Base-by-base conservation (phyloP, 2,113 vertebrate species). In the Cyprinodon brontotheroides region DNA sequence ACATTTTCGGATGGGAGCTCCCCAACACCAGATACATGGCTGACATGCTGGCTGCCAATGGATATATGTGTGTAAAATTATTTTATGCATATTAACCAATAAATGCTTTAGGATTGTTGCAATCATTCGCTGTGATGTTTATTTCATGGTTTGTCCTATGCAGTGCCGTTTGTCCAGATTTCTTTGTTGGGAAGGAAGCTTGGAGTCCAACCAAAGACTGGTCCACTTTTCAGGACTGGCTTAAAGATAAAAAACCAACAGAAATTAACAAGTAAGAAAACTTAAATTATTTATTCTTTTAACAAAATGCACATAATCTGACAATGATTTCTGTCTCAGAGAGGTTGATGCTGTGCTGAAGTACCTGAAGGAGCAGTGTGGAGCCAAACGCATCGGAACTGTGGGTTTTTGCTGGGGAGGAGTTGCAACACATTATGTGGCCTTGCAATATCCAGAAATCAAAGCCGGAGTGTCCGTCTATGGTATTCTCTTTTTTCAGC, bases 21-120 rank as follows among this genome's bases (percentile, higher is more conserved):
- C 93, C 96, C 75, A 98, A 99, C 66, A 98, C 95, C 0, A 95
- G 97, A 95, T 98, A 95, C 61, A 96, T 99, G 81, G 94, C 95
- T 0, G 98, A 99, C 78, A 94, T 98, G 91, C 90, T 99, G 37
- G 93, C 96, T 11, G 75, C 91, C 36, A 95, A 96, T 17, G 97
- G 97, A 94, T 99, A 96, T 84, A 91, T 90, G 98, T 72, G 37
- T 53, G 77, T 74, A 59, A 22, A 62, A n/a, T 3, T 68, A 14
- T 1, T 0, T 14, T 40, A 0, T 11, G 5, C 22, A 2, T 29
- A 12, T 13, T 41, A 4, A 36, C 36, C 20, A 7, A 37, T 1
- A 10, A 36, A 67, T 47, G 11, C 13, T 17, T 50, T 17, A 57
- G 17, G 17, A 57, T 57, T n/a, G 7, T n/a, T 57, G 7, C 10